Evolutionary conservation across 2,113 vertebrate genomes (phyloP).

Genomic region (Upupa epops): DNA sequence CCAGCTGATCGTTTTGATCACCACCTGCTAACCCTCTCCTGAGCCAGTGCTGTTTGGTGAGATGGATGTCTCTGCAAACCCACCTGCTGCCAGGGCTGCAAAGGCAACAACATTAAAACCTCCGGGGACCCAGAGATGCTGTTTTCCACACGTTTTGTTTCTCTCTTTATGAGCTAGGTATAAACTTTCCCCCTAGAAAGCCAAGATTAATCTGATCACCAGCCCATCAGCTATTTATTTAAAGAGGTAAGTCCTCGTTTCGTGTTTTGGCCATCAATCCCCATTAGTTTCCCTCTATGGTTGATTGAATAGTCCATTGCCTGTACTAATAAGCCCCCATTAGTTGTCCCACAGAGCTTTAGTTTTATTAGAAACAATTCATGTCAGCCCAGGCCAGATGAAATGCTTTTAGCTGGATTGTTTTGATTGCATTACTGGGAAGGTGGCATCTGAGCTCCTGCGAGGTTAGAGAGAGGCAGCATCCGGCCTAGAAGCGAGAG

Average conservation of each 20-base stretch:
- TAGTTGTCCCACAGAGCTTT: slow-evolving; percentile 44
- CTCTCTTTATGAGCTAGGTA: background rate
- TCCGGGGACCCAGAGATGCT: background rate
- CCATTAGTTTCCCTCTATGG: slow-evolving; percentile 47
- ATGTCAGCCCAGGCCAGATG: slow-evolving; percentile 2
- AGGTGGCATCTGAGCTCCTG: background rate
- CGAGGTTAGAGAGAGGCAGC: background rate
- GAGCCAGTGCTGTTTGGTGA: background rate
- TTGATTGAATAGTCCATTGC: slow-evolving; percentile 58
- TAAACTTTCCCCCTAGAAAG: slow-evolving; percentile 3
- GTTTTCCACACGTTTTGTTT: background rate
- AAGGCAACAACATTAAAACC: background rate
- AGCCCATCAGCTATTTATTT: slow-evolving; percentile 20
- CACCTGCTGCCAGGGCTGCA: background rate
- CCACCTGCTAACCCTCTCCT: background rate
- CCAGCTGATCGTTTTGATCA: background rate
- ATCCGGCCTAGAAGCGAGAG: background rate
- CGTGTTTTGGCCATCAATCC: slow-evolving; percentile 49
- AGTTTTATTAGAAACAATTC: slow-evolving; percentile 57
- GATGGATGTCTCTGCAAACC: background rate
- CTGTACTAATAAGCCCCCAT: slow-evolving; percentile 51
- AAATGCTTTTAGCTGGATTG: slow-evolving; percentile 46
- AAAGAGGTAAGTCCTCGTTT: slow-evolving; percentile 13
- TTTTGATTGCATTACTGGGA: slow-evolving; percentile 45
- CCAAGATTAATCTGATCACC: background rate